Evolutionary conservation across 1,140 invertebrate species (phyloP), one percentile per base, ranked within the genome.

Genomic region (Eurosta solidaginis): DNA sequence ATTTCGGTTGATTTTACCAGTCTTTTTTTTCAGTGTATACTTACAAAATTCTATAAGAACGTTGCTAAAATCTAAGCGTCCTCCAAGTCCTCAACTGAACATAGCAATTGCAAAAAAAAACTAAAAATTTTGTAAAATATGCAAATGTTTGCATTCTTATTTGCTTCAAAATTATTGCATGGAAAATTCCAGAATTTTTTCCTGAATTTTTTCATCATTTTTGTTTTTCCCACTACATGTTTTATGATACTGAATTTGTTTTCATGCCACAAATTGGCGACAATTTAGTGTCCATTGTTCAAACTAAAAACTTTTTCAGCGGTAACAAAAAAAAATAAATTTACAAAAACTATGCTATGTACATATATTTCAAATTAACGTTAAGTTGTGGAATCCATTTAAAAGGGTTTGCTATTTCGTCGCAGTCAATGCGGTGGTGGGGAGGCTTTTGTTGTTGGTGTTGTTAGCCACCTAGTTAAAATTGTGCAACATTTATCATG

Each of bases 401-500:
- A 7, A 5, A 40, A 68, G 40, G 59, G 20, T 5, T 29, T 40
- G 33, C 17, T 20, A 68, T 40, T 68, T 68, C 17, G 59, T n/a
- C 40, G 59, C 59, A 36, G 33, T 68, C 20, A 68, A 68, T 40
- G 33, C 22, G 59, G 1, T n/a, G n/a, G n/a, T n/a, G n/a, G n/a
- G n/a, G n/a, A n/a, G n/a, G n/a, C n/a, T 22, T 33, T 68, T 68
- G 29, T 29, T 40, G 33, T 40, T 40, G 33, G 36, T 68, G 14
- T 68, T 68, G 33, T 14, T 68, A 20, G 27, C 1, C 59, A 22
- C 33, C 40, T 40, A 22, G 17, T 29, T 17, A 40, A 22, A 22
- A n/a, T 68, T 68, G 59, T 42, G 59, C 36, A 68, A 68, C 59
- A 68, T 68, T 68, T 29, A 36, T 68, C 59, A 68, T 36, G 59